Evolutionary conservation across 2,797 vertebrate species (phyloP), one percentile per base, ranked within the genome.

Genomic region (Heliangelus exortis): DNA sequence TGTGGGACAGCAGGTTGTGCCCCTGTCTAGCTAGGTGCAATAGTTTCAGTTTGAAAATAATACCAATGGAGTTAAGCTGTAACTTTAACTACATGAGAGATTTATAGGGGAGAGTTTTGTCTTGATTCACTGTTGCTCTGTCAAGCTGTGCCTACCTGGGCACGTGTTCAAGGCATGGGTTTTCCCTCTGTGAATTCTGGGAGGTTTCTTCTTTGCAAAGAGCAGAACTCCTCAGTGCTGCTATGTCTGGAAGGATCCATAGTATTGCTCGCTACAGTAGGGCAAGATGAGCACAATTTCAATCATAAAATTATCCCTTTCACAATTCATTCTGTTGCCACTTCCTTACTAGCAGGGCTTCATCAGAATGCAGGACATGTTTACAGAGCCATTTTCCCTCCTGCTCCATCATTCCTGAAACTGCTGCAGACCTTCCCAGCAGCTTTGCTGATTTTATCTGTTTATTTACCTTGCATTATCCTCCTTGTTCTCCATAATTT

Each of bases 331-430:
- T 68, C 68, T 17, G 1, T 58, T 90, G 78, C 59, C 88, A 94
- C 71, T 50, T 68, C 58, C 82, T 95, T 36, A 11, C 66, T 41
- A 95, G 84, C 10, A 80, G 80, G 82, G 26, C 87, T 72, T 93
- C 73, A 95, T 96, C 58, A 31, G 84, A 71, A 87, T 93, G 81
- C 91, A 94, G 89, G 66, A 69, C 67, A 84, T 77, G 48, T 78
- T 95, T 83, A 54, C 54, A 62, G 53, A 93, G 62, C 62, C 76
- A 74, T 86, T 89, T 81, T 59, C 31, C 43, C 43, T 96, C 83
- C 57, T 20, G 6, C 47, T 87, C 53, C 51, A 15, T 53, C 22
- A 1, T 55, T 68, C 43, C 68, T 47, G 68, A 91, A 71, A 36
- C 36, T 31, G 54, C 72, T 1, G 45, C 55, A 77, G 47, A 39